Evolutionary conservation across 1,140 invertebrate species (phyloP).

Genomic region (Wiebesia pumilae): DNA sequence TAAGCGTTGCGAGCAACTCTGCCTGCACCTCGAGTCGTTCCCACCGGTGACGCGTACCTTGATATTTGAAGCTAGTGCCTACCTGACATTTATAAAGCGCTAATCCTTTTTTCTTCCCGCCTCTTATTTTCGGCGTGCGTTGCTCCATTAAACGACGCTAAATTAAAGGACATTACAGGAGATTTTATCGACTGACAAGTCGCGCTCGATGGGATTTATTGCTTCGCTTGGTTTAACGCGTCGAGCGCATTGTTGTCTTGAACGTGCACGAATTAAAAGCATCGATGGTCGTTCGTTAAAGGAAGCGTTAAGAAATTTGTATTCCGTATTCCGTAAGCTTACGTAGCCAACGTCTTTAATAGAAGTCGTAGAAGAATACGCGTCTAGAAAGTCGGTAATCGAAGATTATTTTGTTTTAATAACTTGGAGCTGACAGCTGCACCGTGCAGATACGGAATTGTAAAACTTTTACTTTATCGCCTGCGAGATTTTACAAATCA

Average conservation of each 20-base stretch:
- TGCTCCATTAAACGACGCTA: background rate
- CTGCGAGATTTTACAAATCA: background rate
- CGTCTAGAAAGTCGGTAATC: background rate
- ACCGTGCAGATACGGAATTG: background rate
- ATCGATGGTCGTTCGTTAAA: background rate
- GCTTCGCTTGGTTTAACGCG: too few relatives aligned
- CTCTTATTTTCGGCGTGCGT: background rate
- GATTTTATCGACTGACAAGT: background rate
- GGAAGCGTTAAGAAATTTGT: background rate
- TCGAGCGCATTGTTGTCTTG: too few relatives aligned
- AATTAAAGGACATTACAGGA: too few relatives aligned
- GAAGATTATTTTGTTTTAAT: background rate
- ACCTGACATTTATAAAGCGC: background rate
- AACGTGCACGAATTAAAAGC: too few relatives aligned
- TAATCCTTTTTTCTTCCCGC: background rate
- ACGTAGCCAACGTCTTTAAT: background rate
- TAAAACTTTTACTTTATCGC: background rate
- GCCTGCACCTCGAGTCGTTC: background rate
- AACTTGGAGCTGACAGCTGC: background rate
- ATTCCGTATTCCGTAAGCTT: too few relatives aligned
- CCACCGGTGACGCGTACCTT: background rate
- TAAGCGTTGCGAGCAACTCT: background rate
- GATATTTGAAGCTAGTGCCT: background rate
- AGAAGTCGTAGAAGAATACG: background rate
- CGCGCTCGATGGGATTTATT: slow-evolving; percentile 5